These are phyloP conservation scores for Sebastes taczanowskii DNA, from an alignment of 2,797 vertebrate genomes.

Conservation along the genomic window DNA sequence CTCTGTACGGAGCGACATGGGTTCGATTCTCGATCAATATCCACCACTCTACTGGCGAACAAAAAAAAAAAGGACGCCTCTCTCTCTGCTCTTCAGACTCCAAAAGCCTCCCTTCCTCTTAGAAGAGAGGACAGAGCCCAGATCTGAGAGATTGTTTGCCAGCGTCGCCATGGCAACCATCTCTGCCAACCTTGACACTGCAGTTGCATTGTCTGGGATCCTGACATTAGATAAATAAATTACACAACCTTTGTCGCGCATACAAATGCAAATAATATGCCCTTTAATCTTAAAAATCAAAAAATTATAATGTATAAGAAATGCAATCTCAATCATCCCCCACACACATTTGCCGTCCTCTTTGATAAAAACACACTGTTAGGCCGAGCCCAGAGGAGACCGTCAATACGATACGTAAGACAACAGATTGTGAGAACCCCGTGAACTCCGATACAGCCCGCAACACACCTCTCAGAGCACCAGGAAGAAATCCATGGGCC, in stretches of 20 bases:
- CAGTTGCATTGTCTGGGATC: conserved; percentile 64
- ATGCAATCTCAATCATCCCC: background rate
- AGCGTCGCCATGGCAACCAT: conserved; percentile 74
- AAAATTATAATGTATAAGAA: background rate
- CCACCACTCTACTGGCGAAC: conserved; percentile 70
- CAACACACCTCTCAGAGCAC: conserved; percentile 66
- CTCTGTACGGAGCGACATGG: conserved; percentile 70
- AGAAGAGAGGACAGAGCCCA: conserved; percentile 38
- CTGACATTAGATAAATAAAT: conserved; percentile 71
- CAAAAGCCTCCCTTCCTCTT: conserved; percentile 50
- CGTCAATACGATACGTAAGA: conserved; percentile 65
- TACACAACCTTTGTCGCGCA: conserved; percentile 38
- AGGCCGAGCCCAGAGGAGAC: conserved; percentile 48
- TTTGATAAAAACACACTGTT: conserved; percentile 53
- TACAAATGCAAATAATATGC: background rate
- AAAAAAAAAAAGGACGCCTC: conserved; percentile 27
- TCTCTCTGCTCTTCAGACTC: conserved; percentile 45
- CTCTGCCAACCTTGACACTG: conserved; percentile 70
- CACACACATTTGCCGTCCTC: conserved; percentile 22
- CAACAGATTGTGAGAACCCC: conserved; percentile 75
- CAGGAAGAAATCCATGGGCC: conserved; percentile 74
- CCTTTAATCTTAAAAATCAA: background rate
- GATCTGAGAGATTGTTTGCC: conserved; percentile 80
- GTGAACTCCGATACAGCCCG: conserved; percentile 65
- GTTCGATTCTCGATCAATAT: conserved; percentile 85